Evolutionary conservation across 2,888 invertebrate genomes (phyloP), one percentile per base, ranked within the genome.

Genomic region (Tiphia femorata): DNA sequence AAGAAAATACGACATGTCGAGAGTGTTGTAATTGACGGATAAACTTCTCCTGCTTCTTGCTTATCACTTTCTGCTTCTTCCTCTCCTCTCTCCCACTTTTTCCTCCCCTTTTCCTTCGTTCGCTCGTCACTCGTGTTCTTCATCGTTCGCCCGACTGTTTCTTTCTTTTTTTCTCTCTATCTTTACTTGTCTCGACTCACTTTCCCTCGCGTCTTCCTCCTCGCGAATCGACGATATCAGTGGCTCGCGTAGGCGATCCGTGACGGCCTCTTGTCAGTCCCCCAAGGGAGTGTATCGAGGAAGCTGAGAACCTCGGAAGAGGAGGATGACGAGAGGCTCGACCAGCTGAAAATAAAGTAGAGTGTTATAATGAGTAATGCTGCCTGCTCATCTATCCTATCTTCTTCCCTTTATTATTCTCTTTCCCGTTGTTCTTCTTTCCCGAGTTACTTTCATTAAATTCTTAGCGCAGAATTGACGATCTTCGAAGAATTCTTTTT

Each of bases 321-420:
- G 63, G 67, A 69, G 62, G 60, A 59, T 62, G 69, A 68, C 65
- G 65, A 58, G 49, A 37, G 42, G 20, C 4, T 17, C 29, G 43
- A 23, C 17, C 38, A 16, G 10, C 49, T 19, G 48, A 58, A 58
- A 62, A 58, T 58, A 55, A 41, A 38, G 49, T 62, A 67, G 72
- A 76, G 77, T 75, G 77, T 75, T 74, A 76, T 74, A 76, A 77
- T 77, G 78, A 79, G 68, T 76, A 70, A 77, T 75, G 72, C 56
- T 19, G 48, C 48, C 46, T 51, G 52, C 23, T 30, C 29, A 10
- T 12, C 33, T 8, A 20, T 23, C 29, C 40, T 30, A 47, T 38
- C 46, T 30, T 21, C 17, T 8, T 42, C 29, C 17, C 23, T 47
- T 25, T 35, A 5, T 35, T 35, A 19, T 8, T 30, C 20, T 25